These are phyloP conservation scores for Acrossocheilus wenchowensis DNA, from an alignment of 2,797 vertebrate species.

Conservation along the genomic window DNA sequence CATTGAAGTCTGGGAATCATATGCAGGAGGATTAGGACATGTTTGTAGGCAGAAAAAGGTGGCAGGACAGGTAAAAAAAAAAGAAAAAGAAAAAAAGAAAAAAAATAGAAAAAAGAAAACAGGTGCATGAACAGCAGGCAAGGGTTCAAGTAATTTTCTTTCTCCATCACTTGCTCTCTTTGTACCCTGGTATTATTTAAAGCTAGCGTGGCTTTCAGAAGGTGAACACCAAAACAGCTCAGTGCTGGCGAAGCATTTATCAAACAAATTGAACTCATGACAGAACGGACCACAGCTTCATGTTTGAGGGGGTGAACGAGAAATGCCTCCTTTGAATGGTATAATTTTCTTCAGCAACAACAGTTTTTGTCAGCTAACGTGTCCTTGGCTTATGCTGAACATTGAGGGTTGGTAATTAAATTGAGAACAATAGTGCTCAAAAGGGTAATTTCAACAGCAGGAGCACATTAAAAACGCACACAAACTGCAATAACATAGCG, in stretches of 20 bases:
- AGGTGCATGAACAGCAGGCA: neutral
- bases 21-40: neutral
- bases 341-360: neutral
- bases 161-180: slow-evolving; percentile 17
- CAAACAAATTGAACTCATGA: slow-evolving; percentile 62
- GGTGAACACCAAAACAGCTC: slow-evolving; percentile 63
- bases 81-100: no score
- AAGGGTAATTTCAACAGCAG: slow-evolving; percentile 27
- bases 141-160: slow-evolving; percentile 38
- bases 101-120: no score
- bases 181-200: slow-evolving; percentile 7
- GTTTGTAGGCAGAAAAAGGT: slow-evolving; percentile 1
- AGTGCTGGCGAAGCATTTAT: slow-evolving; percentile 60
- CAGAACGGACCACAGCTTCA: slow-evolving; percentile 47
- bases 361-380: neutral
- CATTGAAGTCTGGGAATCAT: neutral
- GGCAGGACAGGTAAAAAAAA: neutral
- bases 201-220: slow-evolving; percentile 47
- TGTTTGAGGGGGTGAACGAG: slow-evolving; percentile 50
- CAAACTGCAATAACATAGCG: slow-evolving; percentile 11
- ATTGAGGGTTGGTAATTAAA: slow-evolving; percentile 25
- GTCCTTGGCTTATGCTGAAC: slow-evolving; percentile 24
- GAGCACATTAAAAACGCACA: slow-evolving; percentile 12
- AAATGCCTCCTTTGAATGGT: slow-evolving; percentile 28
- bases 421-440: slow-evolving; percentile 21